These are phyloP conservation scores for Aphaenogaster floridana DNA, from an alignment of 1,140 invertebrate genomes.

Conservation along the genomic window DNA sequence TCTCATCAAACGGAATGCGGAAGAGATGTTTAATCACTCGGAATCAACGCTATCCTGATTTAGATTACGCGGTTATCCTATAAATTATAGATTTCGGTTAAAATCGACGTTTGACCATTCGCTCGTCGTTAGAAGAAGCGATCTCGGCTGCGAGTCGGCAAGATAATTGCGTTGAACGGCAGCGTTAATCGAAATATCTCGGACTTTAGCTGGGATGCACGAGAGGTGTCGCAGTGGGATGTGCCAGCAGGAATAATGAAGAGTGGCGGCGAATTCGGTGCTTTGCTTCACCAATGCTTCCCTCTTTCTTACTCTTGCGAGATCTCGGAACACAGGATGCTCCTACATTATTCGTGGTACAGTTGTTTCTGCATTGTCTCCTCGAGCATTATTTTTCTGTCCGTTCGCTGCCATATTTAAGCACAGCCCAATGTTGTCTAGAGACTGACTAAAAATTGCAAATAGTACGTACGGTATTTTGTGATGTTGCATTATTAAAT, in stretches of 20 bases:
- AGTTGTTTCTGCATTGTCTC: constrained; percentile 33
- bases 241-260: constrained; percentile 68
- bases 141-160: constrained; percentile 74
- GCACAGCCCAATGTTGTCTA: background rate
- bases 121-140: constrained; percentile 43
- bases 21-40: constrained; percentile 56
- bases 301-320: background rate
- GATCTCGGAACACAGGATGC: background rate
- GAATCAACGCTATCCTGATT: constrained; percentile 48
- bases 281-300: constrained; percentile 18
- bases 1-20: background rate
- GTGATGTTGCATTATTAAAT: background rate
- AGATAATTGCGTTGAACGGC: constrained; percentile 81
- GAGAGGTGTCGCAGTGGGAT: background rate
- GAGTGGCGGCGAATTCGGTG: constrained; percentile 64
- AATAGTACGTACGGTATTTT: background rate
- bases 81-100: constrained; percentile 38
- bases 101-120: constrained; percentile 37
- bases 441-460: background rate
- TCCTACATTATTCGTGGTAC: constrained; percentile 37
- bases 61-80: constrained; percentile 30
- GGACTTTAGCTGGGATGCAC: background rate
- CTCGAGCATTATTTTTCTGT: constrained; percentile 18
- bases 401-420: constrained; percentile 15
- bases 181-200: constrained; percentile 77